phyloP scores from a whole-genome alignment of 2,888 invertebrate genomes.

The Ophion costatus region DNA sequence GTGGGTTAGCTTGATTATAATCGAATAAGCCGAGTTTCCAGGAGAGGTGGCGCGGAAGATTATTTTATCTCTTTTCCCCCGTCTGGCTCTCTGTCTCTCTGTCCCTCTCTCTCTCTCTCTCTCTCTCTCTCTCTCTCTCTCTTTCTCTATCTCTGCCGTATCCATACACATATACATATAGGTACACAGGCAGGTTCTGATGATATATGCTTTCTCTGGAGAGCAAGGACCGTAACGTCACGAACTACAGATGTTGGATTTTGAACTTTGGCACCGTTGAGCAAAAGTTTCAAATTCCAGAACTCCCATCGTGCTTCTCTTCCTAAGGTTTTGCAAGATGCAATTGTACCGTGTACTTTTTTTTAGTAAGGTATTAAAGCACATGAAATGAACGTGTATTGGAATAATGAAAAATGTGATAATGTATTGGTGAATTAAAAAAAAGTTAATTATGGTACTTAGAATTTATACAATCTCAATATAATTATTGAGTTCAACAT shows the following conservation, averaged over 20 bases:
- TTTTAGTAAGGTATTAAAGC: neutral
- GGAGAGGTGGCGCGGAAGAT: constrained; percentile 23
- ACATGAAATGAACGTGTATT: neutral
- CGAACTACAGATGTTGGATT: constrained; percentile 30
- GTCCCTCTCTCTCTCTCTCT: constrained; percentile 9
- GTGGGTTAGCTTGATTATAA: constrained; percentile 81
- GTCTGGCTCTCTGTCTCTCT: constrained; percentile 9
- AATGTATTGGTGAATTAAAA: neutral
- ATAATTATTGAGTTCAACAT: no score
- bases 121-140: neutral
- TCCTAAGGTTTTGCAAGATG: neutral
- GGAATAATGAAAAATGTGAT: neutral
- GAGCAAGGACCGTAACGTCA: constrained; percentile 12
- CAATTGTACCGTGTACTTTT: neutral
- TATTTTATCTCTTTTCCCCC: constrained; percentile 22
- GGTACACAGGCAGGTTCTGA: neutral
- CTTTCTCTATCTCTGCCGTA: neutral
- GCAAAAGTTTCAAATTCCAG: constrained; percentile 3
- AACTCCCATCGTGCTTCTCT: constrained; percentile 2
- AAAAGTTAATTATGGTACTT: neutral
- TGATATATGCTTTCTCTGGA: constrained; percentile 10
- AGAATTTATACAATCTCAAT: no score
- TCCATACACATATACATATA: neutral
- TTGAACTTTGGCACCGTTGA: constrained; percentile 6
- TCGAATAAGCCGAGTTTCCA: constrained; percentile 73